A percentile compares a stretch with the other conserved stretches of the same genome.
These are phyloP conservation scores for Brachyopa scutellaris DNA, from an alignment of 2,888 invertebrate genomes.

Conservation along the genomic window DNA sequence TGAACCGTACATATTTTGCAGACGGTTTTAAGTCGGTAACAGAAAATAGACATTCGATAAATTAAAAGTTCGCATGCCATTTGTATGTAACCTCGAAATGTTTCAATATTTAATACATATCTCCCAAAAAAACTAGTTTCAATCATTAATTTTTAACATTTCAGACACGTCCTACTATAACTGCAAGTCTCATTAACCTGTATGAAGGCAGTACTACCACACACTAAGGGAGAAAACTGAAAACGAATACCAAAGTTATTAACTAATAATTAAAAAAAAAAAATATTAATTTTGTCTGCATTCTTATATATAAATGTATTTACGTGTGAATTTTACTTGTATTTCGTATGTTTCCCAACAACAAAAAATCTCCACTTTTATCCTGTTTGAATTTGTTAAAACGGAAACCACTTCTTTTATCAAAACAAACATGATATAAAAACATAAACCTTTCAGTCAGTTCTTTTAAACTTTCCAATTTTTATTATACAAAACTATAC, in stretches of 20 bases:
- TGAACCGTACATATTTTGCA: too few relatives aligned
- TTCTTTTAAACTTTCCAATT: constrained; percentile 55
- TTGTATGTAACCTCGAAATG: too few relatives aligned
- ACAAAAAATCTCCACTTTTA: constrained; percentile 42
- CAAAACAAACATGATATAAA: constrained; percentile 35
- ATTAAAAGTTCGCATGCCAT: too few relatives aligned
- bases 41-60: too few relatives aligned
- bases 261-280: constrained; percentile 63
- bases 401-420: constrained; percentile 46
- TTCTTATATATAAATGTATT: constrained; percentile 72
- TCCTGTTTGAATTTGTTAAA: constrained; percentile 68
- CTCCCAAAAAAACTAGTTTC: too few relatives aligned
- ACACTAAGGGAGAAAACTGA: constrained; percentile 53
- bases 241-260: constrained; percentile 72
- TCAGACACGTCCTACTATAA: constrained; percentile 60
- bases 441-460: constrained; percentile 37
- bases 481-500: constrained; percentile 58
- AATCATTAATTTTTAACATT: too few relatives aligned
- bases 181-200: constrained; percentile 58
- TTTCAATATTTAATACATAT: too few relatives aligned
- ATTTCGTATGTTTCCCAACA: constrained; percentile 61
- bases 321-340: constrained; percentile 71
- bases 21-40: too few relatives aligned
- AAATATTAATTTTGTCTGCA: constrained; percentile 69
- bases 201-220: constrained; percentile 34